Base-by-base conservation (phyloP, 2,797 vertebrate species). In the Clamator glandarius region DNA sequence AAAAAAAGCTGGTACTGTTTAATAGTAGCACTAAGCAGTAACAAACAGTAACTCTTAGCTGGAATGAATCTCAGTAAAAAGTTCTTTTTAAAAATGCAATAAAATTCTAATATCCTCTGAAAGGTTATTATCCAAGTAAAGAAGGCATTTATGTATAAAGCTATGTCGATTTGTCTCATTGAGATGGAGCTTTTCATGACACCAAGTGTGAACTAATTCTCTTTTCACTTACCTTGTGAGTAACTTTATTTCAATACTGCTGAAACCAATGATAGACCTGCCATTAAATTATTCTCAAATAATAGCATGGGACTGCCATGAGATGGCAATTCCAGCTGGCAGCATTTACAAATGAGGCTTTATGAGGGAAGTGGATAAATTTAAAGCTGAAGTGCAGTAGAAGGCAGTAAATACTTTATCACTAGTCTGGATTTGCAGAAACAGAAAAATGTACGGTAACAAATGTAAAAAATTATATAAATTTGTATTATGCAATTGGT, bases 81-180 rank as follows among this genome's bases (percentile, higher is more conserved):
- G 74, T 95, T 57, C 35, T 95, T 95, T 90, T 90, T 64, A 64
- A 92, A 91, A 87, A 77, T 81, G 84, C 46, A 90, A 36, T 92
- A 87, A 84, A 88, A 95, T 87, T 70, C 69, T 89, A 82, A 85
- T 89, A 88, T 54, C 51, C 54, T 83, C 89, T 77, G 90, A 75
- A 94, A 93, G 59, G 87, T 86, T 94, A 81, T 91, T 93, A 90
- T 83, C 68, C 44, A 67, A 82, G 50, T 82, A 82, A 85, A 80
- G 81, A 85, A 79, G 67, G 11, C 74, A 87, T 90, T 95, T 94
- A 77, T 84, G 33, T 70, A 61, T 78, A 92, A 86, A 91, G 67
- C 31, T 84, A 50, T 70, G 70, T 36, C 74, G 67, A 67, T 95
- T 88, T 90, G 33, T 79, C 84, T 77, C 23, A 0, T 91, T 69